These are phyloP conservation scores for Babylonia areolata DNA, from an alignment of 1,140 invertebrate genomes.

Conservation along the genomic window DNA sequence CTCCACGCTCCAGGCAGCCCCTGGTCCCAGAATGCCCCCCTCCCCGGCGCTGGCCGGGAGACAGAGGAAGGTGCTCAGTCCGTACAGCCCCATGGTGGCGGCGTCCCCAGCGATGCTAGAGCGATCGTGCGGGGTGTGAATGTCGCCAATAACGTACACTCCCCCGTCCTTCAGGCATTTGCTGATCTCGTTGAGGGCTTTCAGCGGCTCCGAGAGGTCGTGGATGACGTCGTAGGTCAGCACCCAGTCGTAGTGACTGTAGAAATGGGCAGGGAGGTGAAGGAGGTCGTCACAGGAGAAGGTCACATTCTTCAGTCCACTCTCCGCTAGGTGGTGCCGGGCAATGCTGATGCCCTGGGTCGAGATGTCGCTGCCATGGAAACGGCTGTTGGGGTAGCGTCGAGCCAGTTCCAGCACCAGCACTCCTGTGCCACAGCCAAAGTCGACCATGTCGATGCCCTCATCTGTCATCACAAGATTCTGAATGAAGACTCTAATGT, in stretches of 20 bases:
- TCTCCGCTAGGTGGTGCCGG: conserved; percentile 3
- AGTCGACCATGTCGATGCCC: conserved; percentile 33
- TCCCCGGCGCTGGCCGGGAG: conserved; percentile 35
- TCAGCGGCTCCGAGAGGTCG: conserved; percentile 31
- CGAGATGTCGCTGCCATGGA: conserved; percentile 42
- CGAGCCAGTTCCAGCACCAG: conserved; percentile 25
- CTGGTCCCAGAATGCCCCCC: conserved; percentile 1
- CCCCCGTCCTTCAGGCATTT: conserved; percentile 19
- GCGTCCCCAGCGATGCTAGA: conserved; percentile 20
- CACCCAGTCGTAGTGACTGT: conserved; percentile 24
- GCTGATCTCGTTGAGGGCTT: conserved; percentile 25
- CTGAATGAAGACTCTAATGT: not conserved
- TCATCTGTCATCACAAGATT: not conserved
- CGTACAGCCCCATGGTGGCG: conserved; percentile 30
- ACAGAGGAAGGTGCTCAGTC: conserved; percentile 38
- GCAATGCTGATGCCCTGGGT: conserved; percentile 11
- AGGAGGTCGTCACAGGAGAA: conserved; percentile 31
- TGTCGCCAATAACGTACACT: conserved; percentile 29
- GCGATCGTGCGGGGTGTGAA: conserved; percentile 28
- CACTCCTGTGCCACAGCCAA: conserved; percentile 38
- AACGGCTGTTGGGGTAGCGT: conserved; percentile 38
- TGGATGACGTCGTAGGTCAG: conserved; percentile 39
- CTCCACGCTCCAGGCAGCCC: conserved; percentile 35
- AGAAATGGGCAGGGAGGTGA: conserved; percentile 15
- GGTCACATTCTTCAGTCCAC: conserved; percentile 21